Evolutionary conservation across 2,888 invertebrate genomes (phyloP).

Genomic region (Coronaproctus castanopsis): DNA sequence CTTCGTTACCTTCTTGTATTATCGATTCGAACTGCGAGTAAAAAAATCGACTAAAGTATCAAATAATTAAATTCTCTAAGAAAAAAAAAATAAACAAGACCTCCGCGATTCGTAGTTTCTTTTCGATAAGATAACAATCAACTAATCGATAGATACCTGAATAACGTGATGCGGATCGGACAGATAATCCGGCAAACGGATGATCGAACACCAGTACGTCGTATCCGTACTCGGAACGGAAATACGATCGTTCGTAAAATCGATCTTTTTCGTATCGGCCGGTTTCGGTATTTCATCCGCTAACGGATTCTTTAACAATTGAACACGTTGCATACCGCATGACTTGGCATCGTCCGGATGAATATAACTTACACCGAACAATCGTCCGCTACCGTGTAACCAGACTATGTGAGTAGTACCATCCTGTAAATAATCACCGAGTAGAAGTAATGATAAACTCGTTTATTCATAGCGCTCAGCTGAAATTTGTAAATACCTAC

Average conservation of each 20-base stretch:
- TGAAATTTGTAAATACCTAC: slow-evolving; percentile 1
- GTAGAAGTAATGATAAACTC: slow-evolving; percentile 4
- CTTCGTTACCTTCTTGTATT: slow-evolving; percentile 59
- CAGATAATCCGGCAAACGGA: slow-evolving; percentile 50
- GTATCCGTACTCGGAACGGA: slow-evolving; percentile 68
- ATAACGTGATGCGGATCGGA: slow-evolving; percentile 48
- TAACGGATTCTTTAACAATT: slow-evolving; percentile 37
- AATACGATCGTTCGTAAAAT: slow-evolving; percentile 41
- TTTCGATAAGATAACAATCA: too few species aligned
- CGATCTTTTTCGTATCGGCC: slow-evolving; percentile 34
- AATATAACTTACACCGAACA: slow-evolving; percentile 44
- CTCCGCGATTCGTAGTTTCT: too few species aligned
- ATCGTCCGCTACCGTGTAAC: slow-evolving; percentile 54
- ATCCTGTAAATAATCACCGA: slow-evolving; percentile 49
- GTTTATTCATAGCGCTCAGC: background rate
- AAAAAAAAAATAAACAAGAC: background rate
- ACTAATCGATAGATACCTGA: too few species aligned
- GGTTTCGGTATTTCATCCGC: slow-evolving; percentile 28
- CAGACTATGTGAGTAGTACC: slow-evolving; percentile 77
- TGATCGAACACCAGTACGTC: slow-evolving; percentile 90
- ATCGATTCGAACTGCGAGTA: slow-evolving; percentile 55
- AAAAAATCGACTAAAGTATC: too few species aligned
- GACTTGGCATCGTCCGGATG: slow-evolving; percentile 36
- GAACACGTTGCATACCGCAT: slow-evolving; percentile 56
- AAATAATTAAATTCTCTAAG: background rate